These are phyloP conservation scores for Drosophila recens DNA, from an alignment of 2,888 invertebrate genomes.

Conservation along the genomic window DNA sequence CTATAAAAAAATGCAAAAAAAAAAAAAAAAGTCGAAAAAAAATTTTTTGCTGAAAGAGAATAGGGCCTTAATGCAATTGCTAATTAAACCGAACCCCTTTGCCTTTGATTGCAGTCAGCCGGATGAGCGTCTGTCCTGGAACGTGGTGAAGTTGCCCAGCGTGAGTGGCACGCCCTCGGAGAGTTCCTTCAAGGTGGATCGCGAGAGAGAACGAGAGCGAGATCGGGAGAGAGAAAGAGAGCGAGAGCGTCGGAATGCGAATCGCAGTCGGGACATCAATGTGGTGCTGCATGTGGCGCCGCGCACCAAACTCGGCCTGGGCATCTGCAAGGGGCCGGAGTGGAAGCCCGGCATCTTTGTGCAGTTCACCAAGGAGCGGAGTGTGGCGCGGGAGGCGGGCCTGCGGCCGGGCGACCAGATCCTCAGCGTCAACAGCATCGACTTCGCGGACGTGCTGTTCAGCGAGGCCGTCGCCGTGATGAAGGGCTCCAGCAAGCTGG, in stretches of 20 bases:
- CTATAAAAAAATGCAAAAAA: no score
- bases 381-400: slow-evolving; percentile 95
- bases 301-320: slow-evolving; percentile 93
- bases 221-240: slow-evolving; percentile 3
- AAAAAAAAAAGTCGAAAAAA: no score
- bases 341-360: slow-evolving; percentile 95
- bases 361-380: slow-evolving; percentile 95
- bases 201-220: no score
- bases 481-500: slow-evolving; percentile 91
- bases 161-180: slow-evolving; percentile 81
- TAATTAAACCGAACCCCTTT: no score
- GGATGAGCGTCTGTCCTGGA: slow-evolving; percentile 93
- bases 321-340: slow-evolving; percentile 94
- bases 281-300: slow-evolving; percentile 93
- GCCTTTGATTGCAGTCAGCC: slow-evolving; percentile 61
- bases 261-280: slow-evolving; percentile 88
- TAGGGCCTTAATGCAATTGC: no score
- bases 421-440: slow-evolving; percentile 93
- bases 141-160: slow-evolving; percentile 87
- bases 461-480: slow-evolving; percentile 93
- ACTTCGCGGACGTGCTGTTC: slow-evolving; percentile 91
- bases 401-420: slow-evolving; percentile 96
- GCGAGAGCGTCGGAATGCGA: slow-evolving; percentile 41
- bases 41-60: no score
- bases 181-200: slow-evolving; percentile 66